These are phyloP conservation scores for Clarias batrachus DNA, from an alignment of 2,113 vertebrate species.

Conservation along the genomic window DNA sequence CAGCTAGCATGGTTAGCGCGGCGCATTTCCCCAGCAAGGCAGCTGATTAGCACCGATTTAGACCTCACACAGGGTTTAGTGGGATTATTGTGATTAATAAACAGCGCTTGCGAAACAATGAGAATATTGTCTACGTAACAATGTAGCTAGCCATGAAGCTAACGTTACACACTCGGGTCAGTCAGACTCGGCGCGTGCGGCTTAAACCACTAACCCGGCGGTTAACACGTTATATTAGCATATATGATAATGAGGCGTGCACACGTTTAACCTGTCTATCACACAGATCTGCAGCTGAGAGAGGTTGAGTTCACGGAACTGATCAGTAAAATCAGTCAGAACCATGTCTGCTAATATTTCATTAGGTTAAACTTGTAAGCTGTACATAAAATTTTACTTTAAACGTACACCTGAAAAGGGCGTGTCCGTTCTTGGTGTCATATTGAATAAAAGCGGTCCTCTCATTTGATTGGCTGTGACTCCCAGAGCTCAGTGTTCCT, in stretches of 20 bases:
- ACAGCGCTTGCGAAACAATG: background rate
- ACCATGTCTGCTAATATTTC: background rate
- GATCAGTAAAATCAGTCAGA: background rate
- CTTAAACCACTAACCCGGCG: background rate
- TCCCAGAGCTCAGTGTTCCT: background rate
- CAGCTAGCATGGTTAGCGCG: constrained; percentile 34
- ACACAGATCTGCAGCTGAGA: background rate
- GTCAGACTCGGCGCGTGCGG: background rate
- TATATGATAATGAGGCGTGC: background rate
- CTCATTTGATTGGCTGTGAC: background rate
- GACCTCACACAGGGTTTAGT: too few species aligned
- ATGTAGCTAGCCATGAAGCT: background rate
- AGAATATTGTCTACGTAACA: background rate
- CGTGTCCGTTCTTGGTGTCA: background rate
- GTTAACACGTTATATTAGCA: background rate
- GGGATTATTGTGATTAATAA: background rate
- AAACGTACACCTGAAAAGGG: background rate
- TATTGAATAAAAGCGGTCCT: background rate
- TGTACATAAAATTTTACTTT: background rate
- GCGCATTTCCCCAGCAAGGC: background rate
- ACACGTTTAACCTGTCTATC: background rate
- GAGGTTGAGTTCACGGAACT: background rate
- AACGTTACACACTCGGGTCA: background rate
- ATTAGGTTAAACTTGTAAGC: too few species aligned
- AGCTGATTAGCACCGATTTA: background rate